Evolutionary conservation across 2,888 invertebrate species (phyloP), one percentile per base, ranked within the genome.

Genomic region (Metopia argyrocephala): DNA sequence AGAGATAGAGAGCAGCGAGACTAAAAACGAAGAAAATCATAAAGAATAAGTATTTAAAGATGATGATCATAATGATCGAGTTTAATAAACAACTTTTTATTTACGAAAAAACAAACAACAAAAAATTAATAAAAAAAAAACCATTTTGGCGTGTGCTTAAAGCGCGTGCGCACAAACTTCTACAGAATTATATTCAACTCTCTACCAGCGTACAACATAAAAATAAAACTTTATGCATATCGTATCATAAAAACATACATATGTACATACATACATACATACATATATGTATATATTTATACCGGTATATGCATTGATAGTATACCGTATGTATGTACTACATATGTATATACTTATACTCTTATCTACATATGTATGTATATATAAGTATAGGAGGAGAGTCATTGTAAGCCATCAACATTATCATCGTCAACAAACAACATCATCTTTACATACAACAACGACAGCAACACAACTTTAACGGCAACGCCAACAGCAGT

Each of bases 81-180:
- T 31, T 69, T 59, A 54, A 25, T 59, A 50, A 23, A 62, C 59
- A 78, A 73, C 18, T 52, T 75, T 71, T 71, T 50, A 65, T 69
- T 20, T n/a, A n/a, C n/a, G n/a, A n/a, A n/a, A n/a, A n/a, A n/a
- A n/a, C n/a, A n/a, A n/a, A n/a, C n/a, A 15, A 56, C 25, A 27
- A 56, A 56, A n/a, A 57, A 31, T 2, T 1, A 54, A 15, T 7
- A 25, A 27, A 6, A 57, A 18, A 57, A 18, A 28, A 57, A 21
- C 50, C 50, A 23, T 65, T 75, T 80, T 76, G 79, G 79, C 79
- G 79, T 79, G 79, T 79, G 79, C 79, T 79, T 73, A 75, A 73
- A 78, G 76, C 76, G 76, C 78, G 81, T 76, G 73, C 73, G 76
- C 64, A 54, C 76, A 76, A 68, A 66, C 66, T 66, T 75, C 23